Conservation (phyloP, 2,797 vertebrate genomes). For the Masticophis lateralis region DNA sequence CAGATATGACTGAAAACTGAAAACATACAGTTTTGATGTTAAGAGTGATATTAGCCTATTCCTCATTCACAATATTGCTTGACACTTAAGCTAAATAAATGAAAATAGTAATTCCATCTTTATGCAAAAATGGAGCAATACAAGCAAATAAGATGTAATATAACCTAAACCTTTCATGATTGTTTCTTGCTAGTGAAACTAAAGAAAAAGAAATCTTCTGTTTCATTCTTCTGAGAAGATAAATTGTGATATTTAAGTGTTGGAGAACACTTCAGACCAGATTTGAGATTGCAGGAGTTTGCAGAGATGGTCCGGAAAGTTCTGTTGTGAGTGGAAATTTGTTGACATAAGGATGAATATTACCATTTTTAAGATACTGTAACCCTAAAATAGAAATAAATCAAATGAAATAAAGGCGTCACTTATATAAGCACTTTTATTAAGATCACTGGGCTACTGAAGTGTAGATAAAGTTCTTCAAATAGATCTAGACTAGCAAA, state of each 20-base stretch:
- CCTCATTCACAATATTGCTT: background rate
- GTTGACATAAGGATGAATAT: background rate
- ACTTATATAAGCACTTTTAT: background rate
- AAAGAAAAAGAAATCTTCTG: background rate
- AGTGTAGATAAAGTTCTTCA: conserved; percentile 9
- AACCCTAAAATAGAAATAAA: background rate
- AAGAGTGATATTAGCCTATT: background rate
- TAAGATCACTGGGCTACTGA: conserved; percentile 17
- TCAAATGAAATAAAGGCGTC: background rate
- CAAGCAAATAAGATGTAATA: background rate
- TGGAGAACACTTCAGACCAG: background rate
- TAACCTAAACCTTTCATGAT: background rate
- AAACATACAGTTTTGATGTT: background rate
- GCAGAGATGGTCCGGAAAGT: background rate
- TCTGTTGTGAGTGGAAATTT: background rate
- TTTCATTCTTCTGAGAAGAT: background rate
- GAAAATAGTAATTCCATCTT: background rate
- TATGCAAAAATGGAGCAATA: background rate
- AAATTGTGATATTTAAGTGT: background rate
- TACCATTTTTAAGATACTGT: background rate
- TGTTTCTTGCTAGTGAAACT: background rate
- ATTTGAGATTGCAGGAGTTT: background rate
- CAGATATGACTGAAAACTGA: background rate
- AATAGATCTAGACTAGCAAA: conserved; percentile 21
- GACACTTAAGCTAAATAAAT: background rate